Conservation (phyloP, 2,797 vertebrate genomes). For the Enteromius trimaculatus region DNA sequence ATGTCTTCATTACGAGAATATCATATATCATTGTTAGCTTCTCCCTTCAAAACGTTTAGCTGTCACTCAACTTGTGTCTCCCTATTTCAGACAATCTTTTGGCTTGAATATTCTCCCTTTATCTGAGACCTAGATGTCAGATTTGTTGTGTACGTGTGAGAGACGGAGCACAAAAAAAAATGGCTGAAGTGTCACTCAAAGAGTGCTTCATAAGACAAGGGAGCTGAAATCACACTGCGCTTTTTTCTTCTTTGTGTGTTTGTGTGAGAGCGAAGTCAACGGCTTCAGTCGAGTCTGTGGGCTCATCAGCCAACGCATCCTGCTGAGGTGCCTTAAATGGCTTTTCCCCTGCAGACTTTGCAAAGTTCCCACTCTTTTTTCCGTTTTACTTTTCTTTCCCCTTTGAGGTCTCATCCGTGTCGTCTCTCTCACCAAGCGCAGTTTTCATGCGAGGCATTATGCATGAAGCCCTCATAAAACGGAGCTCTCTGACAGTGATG, state of each 20-base stretch:
- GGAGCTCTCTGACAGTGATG: constrained; percentile 48
- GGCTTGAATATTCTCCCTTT: constrained; percentile 52
- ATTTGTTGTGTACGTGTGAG: constrained; percentile 48
- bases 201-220: constrained; percentile 36
- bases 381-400: constrained; percentile 54
- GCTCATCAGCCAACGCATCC: constrained; percentile 60
- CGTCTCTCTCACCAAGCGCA: constrained; percentile 50
- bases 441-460: constrained; percentile 57
- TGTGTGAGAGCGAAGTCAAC: constrained; percentile 36
- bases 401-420: constrained; percentile 59
- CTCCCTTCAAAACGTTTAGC: constrained; percentile 59
- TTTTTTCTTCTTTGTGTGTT: constrained; percentile 38
- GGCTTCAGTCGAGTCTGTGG: constrained; percentile 55
- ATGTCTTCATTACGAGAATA: constrained; percentile 45
- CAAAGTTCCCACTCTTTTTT: constrained; percentile 60
- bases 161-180: constrained; percentile 37
- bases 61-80: constrained; percentile 67
- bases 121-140: constrained; percentile 57
- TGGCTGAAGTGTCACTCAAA: constrained; percentile 57
- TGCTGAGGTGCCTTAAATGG: constrained; percentile 55
- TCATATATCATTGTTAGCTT: constrained; percentile 38
- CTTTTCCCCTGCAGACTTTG: constrained; percentile 55
- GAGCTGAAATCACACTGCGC: constrained; percentile 38
- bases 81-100: constrained; percentile 61
- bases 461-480: constrained; percentile 54